Conservation (phyloP, 1,140 invertebrate species). For the Bombus polaris region DNA sequence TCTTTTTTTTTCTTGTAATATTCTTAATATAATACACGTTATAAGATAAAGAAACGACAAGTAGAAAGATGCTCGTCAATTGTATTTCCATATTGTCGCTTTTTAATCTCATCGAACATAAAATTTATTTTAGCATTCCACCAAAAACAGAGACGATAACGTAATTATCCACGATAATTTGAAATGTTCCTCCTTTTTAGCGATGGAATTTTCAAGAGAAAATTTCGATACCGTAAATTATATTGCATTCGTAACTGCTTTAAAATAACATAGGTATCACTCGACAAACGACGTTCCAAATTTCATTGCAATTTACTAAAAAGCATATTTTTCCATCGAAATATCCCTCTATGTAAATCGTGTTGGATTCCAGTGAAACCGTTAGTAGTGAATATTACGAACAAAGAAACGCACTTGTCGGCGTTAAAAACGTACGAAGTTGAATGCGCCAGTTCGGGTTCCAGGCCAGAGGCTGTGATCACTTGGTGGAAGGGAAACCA, state of each 20-base stretch:
- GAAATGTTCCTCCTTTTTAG: neutral
- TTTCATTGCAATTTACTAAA: neutral
- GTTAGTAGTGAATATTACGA: conserved; percentile 76
- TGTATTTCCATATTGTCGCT: neutral
- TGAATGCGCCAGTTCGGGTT: conserved; percentile 91
- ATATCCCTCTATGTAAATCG: neutral
- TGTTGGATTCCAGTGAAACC: conserved; percentile 73
- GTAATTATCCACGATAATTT: neutral
- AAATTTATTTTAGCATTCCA: neutral
- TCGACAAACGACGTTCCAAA: neutral
- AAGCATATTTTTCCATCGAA: neutral
- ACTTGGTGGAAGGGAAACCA: conserved; percentile 92
- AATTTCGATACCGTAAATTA: neutral
- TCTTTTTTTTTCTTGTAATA: no score
- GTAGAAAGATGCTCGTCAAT: neutral
- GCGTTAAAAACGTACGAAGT: conserved; percentile 88
- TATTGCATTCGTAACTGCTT: neutral
- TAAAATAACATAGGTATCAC: no score
- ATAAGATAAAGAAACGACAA: neutral
- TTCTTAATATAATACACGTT: neutral
- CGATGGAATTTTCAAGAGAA: neutral
- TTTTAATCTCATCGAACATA: neutral
- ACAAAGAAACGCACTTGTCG: conserved; percentile 71
- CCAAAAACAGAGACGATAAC: neutral
- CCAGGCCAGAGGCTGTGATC: conserved; percentile 91